Base-by-base conservation (phyloP, 1,140 invertebrate species). In the Dendrolimus punctatus region DNA sequence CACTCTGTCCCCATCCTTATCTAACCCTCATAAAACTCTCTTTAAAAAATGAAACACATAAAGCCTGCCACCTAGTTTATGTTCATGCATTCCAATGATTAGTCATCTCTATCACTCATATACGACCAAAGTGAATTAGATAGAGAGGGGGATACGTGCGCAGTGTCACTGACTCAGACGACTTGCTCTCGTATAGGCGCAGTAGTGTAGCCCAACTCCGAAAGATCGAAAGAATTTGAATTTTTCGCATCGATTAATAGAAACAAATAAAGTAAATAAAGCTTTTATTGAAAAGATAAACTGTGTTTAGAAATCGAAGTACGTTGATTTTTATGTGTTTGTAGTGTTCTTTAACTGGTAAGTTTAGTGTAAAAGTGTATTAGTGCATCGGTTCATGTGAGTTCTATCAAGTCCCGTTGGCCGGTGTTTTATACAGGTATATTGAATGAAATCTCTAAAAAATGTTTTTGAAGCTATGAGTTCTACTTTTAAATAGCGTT, bases 91-190 rank as follows among this genome's bases (percentile, higher is more conserved):
- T 81, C 78, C 76, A 68, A 66, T 47, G 62, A 66, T 70, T 61
- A 48, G 44, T 57, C 52, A 41, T 80, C 79, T 74, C 71, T 42
- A 55, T 81, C 66, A 44, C 49, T 55, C 69, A n/a, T 43, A 51
- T 52, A 46, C 5, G 8, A 36, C 37, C 23, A 55, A 7, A n/a
- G 8, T 10, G 44, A 8, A 65, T 60, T 55, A 57, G 64, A 76
- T 40, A 66, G 71, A 70, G 72, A 73, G 46, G 53, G 71, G 52
- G 46, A 38, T 55, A 72, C 59, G 43, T 69, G 74, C 75, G 71
- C 78, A 83, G 73, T 83, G 80, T 80, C 81, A 80, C 67, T 83
- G 81, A 85, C 81, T 82, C 73, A 80, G 75, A 57, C 58, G 60
- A 46, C 44, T 60, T 52, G 53, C 61, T 55, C 66, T 59, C 61